Base-by-base conservation (phyloP, 2,113 vertebrate genomes). In the Gorilla gorilla region DNA sequence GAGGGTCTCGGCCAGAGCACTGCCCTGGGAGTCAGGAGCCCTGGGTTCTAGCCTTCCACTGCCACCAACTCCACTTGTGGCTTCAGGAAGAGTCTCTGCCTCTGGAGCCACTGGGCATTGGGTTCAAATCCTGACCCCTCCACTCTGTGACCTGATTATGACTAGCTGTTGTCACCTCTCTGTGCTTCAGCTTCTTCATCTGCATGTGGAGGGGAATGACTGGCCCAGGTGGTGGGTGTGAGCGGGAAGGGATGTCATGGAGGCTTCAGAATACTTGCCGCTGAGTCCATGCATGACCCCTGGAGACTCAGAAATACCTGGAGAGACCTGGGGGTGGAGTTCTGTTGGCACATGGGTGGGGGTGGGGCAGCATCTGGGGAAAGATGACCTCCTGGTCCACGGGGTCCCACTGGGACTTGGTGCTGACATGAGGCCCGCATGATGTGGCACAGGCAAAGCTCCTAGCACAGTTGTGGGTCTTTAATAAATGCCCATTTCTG, bases 361-460 rank as follows among this genome's bases (percentile, higher is more conserved):
- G 0, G 8, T 3, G n/a, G 38, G 89, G 1, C n/a, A 9, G 14
- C 20, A 0, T 20, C 38, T 5, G 27, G 12, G 52, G 22, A 2
- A 27, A 55, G 43, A 38, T 0, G 5, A 2, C 16, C 32, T 88
- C 70, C 50, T 55, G 50, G 23, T 27, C 45, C 32, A 23, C 2
- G 3, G 5, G 68, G 6, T 45, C 35, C n/a, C n/a, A 0, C 30
- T 1, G 38, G 20, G 25, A n/a, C 22, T 64, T 9, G 22, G 38
- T 14, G 27, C 68, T 40, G 25, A 17, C 0, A 0, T 0, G 35
- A 68, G 75, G 45, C 43, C 59, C 6, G 20, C 38, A 4, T 1
- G 0, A 23, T 8, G 57, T 13, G 6, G 50, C 35, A 2, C 6
- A 5, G 38, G 23, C 43, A 1, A 9, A 30, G 70, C 8, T 32